Conservation (phyloP, 2,888 invertebrate genomes). For the Ennomos erosarius region DNA sequence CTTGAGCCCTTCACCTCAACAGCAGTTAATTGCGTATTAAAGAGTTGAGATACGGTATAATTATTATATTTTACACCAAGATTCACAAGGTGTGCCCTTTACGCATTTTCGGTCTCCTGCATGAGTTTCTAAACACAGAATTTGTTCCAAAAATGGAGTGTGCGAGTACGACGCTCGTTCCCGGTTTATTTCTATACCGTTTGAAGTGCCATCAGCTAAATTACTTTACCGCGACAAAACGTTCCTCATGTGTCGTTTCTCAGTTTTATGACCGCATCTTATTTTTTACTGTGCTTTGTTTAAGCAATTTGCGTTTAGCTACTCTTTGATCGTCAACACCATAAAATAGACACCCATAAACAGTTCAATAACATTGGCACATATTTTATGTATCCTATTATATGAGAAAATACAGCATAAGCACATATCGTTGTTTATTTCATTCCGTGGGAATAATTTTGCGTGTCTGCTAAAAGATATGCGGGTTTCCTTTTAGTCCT, state of each 20-base stretch:
- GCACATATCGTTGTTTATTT: slow-evolving; percentile 31
- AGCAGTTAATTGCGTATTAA: slow-evolving; percentile 19
- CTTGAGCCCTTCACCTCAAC: slow-evolving; percentile 51
- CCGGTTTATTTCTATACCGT: slow-evolving; percentile 64
- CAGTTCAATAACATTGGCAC: slow-evolving; percentile 30
- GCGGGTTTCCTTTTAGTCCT: slow-evolving; percentile 27
- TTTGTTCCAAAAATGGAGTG: slow-evolving; percentile 63
- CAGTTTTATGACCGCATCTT: slow-evolving; percentile 46
- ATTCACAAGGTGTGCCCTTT: slow-evolving; percentile 39
- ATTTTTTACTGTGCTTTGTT: slow-evolving; percentile 41
- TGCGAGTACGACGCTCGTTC: slow-evolving; percentile 46
- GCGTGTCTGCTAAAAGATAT: slow-evolving; percentile 27
- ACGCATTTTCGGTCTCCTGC: slow-evolving; percentile 53
- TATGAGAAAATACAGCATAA: slow-evolving; percentile 19
- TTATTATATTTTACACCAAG: slow-evolving; percentile 19
- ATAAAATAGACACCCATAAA: slow-evolving; percentile 27
- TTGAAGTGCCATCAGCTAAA: slow-evolving; percentile 64
- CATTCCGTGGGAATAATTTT: slow-evolving; percentile 29
- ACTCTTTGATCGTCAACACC: slow-evolving; percentile 28
- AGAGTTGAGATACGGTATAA: slow-evolving; percentile 14
- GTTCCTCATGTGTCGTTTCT: slow-evolving; percentile 51
- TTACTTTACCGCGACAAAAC: slow-evolving; percentile 58
- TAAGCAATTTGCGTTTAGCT: slow-evolving; percentile 37
- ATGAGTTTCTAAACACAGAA: slow-evolving; percentile 48
- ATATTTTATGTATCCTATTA: slow-evolving; percentile 22